Conservation (phyloP, 2,888 invertebrate species). For the Chesias legatella region DNA sequence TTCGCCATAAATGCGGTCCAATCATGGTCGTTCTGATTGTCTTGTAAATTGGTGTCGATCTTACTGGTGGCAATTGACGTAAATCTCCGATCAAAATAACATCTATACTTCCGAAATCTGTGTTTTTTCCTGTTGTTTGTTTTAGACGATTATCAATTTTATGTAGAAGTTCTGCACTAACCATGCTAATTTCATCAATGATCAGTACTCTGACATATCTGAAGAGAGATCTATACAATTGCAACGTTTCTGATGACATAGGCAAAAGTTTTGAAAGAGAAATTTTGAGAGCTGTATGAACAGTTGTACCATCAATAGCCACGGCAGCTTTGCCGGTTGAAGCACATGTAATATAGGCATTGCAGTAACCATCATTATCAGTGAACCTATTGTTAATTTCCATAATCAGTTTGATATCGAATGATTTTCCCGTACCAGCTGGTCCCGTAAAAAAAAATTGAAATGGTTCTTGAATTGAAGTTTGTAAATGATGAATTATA, state of each 20-base stretch:
- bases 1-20: too few relatives aligned
- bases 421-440: too few relatives aligned
- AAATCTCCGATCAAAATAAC: slow-evolving; percentile 33
- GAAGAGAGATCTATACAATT: slow-evolving; percentile 31
- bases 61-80: slow-evolving; percentile 34
- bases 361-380: slow-evolving; percentile 41
- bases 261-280: slow-evolving; percentile 22
- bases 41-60: slow-evolving; percentile 28
- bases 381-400: slow-evolving; percentile 53
- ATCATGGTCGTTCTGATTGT: too few relatives aligned
- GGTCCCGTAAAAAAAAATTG: too few relatives aligned
- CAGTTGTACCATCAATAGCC: slow-evolving; percentile 47
- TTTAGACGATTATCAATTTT: slow-evolving; percentile 37
- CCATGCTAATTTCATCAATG: slow-evolving; percentile 50
- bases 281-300: slow-evolving; percentile 44
- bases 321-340: slow-evolving; percentile 48
- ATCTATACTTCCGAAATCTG: slow-evolving; percentile 27
- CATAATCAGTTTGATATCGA: slow-evolving; percentile 48
- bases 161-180: slow-evolving; percentile 38
- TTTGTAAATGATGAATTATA: too few relatives aligned
- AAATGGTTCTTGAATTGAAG: too few relatives aligned
- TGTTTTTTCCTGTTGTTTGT: slow-evolving; percentile 42
- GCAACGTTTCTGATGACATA: slow-evolving; percentile 8
- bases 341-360: slow-evolving; percentile 50
- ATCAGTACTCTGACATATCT: slow-evolving; percentile 38